Base-by-base conservation (phyloP, 2,888 invertebrate species). In the Craniophora ligustri region DNA sequence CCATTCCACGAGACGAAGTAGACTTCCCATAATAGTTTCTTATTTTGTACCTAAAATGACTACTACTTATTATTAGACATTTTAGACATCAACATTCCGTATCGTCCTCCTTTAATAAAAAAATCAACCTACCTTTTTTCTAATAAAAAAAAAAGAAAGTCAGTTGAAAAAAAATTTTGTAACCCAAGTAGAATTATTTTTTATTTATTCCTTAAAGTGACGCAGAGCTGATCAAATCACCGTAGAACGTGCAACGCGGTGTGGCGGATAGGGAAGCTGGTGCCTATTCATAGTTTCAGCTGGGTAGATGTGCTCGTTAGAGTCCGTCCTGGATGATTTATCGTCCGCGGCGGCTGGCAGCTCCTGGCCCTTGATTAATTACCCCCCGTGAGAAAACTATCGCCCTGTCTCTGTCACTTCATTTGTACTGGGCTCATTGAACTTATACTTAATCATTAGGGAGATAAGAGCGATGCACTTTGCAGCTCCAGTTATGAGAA, bases 301-400 rank as follows among this genome's bases (percentile, higher is more conserved):
- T 65, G 48, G 54, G 58, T 58, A 68, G 68, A 75, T 58, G 64
- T 74, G 75, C 78, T 84, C 83, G 83, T 84, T 83, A 82, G 71
- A 80, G 81, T 80, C 81, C 78, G 55, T 75, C 58, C 65, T 54
- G 70, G 77, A 86, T 89, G 87, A 89, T 89, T 87, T 84, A 89
- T 89, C 64, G 76, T 76, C 69, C 70, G 58, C 51, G 63, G 75
- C 68, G 72, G 70, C 72, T 67, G 73, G 57, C 67, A 64, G 61
- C 65, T 65, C 67, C 78, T 75, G 68, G 67, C 70, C 65, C 73
- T 85, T 91, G 88, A 90, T 89, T 88, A 89, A 91, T 91, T 85
- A 83, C 86, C 35, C 60, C 61, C 77, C 77, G 81, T 84, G 86
- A 87, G 87, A 88, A 90, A 88, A 88, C 88, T 90, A 88, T 86